Evolutionary conservation across 2,113 vertebrate genomes (phyloP), one percentile per base, ranked within the genome.

Genomic region (Patagioenas fasciata): DNA sequence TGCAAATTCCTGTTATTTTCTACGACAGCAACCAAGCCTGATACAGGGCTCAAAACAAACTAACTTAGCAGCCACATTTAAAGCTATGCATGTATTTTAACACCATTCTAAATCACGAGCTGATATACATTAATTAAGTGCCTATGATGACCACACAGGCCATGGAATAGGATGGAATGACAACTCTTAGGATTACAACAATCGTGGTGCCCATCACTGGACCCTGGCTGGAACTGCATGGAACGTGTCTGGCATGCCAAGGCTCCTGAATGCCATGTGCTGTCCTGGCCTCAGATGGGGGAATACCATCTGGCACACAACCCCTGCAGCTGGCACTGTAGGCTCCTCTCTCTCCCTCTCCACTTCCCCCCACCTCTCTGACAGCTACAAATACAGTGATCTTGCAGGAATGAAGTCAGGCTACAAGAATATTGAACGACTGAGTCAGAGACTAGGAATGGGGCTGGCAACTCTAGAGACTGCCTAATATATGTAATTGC

Each of bases 381-480:
- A 80, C 79, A 71, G 42, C 47, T 93, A 84, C 51, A 85, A 40
- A 58, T 48, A 20, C 71, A 65, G 29, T 26, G 80, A 84, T 84
- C 89, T 71, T 71, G 48, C 89, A 93, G 93, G 89, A 97, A 95
- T 92, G 83, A 93, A 93, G 94, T 71, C 83, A 93, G 84, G 80
- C 83, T 92, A 51, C 42, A 67, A n/a, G 69, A 93, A 90, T 88
- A 73, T 0, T 88, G 85, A 83, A 94, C 57, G 66, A 90, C 80
- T 95, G 93, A 94, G 54, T 96, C 96, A 96, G 72, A 56, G 18
- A 61, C 60, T 32, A 90, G 85, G 91, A 96, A 94, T 47, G 90
- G 44, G 47, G 77, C 80, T 84, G 65, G 48, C 79, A 91, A 6
- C 38, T 71, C 47, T 21, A 81, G 86, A 74, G 67, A 58, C 48